Percentiles rank a stretch among this genome's conserved stretches.
These are phyloP conservation scores for Semaprochilodus insignis DNA, from an alignment of 2,797 vertebrate genomes.

Conservation along the genomic window DNA sequence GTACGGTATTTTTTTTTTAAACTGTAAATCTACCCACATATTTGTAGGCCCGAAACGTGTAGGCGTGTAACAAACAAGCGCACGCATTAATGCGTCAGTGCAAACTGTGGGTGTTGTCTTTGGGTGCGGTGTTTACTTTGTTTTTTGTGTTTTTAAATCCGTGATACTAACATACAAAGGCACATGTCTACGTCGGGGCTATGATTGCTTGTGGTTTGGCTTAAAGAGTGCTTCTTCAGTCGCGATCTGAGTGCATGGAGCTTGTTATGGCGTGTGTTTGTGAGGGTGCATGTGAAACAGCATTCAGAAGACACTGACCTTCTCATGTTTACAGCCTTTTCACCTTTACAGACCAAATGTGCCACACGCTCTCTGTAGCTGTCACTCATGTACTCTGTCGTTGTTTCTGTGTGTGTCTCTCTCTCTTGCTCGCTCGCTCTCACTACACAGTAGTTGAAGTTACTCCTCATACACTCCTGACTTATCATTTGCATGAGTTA, in stretches of 20 bases:
- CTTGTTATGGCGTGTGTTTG: not conserved
- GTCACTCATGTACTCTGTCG: not conserved
- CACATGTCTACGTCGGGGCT: not conserved
- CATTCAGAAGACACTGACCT: not conserved
- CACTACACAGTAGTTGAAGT: no score
- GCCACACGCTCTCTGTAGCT: not conserved
- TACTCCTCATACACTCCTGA: no score
- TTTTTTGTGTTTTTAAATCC: not conserved
- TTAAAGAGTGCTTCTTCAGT: not conserved
- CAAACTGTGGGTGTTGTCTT: not conserved
- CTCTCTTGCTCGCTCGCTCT: not conserved
- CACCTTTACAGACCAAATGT: not conserved
- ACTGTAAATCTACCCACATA: not conserved
- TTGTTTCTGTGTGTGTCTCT: not conserved
- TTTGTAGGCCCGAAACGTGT: not conserved
- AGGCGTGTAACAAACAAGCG: not conserved
- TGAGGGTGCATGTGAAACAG: not conserved
- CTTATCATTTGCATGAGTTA: no score
- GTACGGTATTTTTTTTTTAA: no score
- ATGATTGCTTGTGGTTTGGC: conserved; percentile 1
- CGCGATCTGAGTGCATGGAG: not conserved
- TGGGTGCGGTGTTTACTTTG: not conserved
- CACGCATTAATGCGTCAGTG: not conserved
- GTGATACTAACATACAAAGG: not conserved
- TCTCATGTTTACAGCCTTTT: not conserved